Conservation (phyloP, 2,888 invertebrate species). For the Lobophora halterata region DNA sequence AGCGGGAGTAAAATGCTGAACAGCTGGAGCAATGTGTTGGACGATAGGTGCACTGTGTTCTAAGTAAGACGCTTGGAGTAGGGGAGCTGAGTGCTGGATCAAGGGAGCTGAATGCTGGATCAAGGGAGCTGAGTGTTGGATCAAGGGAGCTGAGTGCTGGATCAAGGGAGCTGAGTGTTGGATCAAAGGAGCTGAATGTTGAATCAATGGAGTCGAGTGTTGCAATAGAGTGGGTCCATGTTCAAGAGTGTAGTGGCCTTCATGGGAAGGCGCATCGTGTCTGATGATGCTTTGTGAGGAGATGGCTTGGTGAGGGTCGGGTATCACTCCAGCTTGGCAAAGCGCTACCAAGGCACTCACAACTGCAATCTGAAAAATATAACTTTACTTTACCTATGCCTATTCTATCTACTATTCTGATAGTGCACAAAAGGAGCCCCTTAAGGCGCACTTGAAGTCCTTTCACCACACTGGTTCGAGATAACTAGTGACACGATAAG, state of each 20-base stretch:
- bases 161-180: conserved; percentile 9
- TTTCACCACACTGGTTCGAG: no score
- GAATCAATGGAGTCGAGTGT: conserved; percentile 30
- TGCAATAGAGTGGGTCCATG: conserved; percentile 39
- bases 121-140: conserved; percentile 37
- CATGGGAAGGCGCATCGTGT: conserved; percentile 58
- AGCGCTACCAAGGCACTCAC: conserved; percentile 65
- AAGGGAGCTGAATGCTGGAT: conserved; percentile 36
- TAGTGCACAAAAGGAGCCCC: no score
- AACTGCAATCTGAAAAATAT: conserved; percentile 58
- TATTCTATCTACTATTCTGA: no score
- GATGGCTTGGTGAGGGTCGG: conserved; percentile 52
- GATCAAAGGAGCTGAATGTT: conserved; percentile 16
- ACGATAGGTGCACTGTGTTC: conserved; percentile 36
- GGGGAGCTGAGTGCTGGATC: conserved; percentile 25
- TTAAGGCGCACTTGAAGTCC: no score
- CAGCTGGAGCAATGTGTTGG: conserved; percentile 43
- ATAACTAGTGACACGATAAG: no score
- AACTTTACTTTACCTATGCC: no score
- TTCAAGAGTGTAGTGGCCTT: conserved; percentile 33
- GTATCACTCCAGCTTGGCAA: conserved; percentile 69
- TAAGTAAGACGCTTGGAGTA: conserved; percentile 35
- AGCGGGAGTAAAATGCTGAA: conserved; percentile 29
- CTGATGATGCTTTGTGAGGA: conserved; percentile 70
- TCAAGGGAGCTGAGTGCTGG: conserved; percentile 24